Evolutionary conservation across 2,113 vertebrate species (phyloP).

Genomic region (Coryphaenoides rupestris): DNA sequence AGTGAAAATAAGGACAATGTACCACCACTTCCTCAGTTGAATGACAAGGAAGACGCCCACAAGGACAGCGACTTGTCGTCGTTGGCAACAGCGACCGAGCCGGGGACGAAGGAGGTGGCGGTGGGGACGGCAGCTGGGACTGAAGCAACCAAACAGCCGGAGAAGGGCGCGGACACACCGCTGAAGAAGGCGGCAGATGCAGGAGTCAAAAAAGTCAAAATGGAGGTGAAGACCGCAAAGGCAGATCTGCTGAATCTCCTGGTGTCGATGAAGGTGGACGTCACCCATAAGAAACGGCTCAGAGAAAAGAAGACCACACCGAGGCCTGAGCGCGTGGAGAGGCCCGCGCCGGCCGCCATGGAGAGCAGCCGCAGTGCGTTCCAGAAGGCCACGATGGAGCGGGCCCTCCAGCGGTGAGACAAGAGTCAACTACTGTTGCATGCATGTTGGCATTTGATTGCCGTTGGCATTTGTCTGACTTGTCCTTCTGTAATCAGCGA

Average conservation of each 20-base stretch:
- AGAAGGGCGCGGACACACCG: slow-evolving; percentile 15
- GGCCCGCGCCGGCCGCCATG: slow-evolving; percentile 6
- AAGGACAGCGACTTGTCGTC: slow-evolving; percentile 5
- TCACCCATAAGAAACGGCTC: slow-evolving; percentile 72
- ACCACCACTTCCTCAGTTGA: slow-evolving; percentile 4
- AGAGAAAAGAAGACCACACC: slow-evolving; percentile 49
- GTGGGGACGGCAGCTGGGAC: neutral
- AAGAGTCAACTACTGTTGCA: no score
- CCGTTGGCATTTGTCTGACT: neutral
- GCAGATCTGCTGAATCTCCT: slow-evolving; percentile 78
- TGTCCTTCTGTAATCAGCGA: slow-evolving; percentile 36
- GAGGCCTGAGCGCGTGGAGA: slow-evolving; percentile 19
- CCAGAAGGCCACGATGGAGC: slow-evolving; percentile 51
- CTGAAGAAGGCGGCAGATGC: slow-evolving; percentile 15
- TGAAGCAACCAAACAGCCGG: neutral
- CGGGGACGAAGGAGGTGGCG: neutral
- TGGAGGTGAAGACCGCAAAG: slow-evolving; percentile 57
- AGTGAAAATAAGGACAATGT: slow-evolving; percentile 54
- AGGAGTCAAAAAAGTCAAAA: neutral
- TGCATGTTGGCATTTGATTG: neutral
- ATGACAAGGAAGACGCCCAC: slow-evolving; percentile 18
- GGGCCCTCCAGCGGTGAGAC: slow-evolving; percentile 69
- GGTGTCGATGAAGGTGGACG: slow-evolving; percentile 83
- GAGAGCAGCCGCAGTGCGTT: slow-evolving; percentile 58
- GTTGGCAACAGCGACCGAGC: neutral